A percentile compares a stretch with the other conserved stretches of the same genome.
phyloP scores from a whole-genome alignment of 1,140 invertebrate species.

The Drosophila elegans region DNA sequence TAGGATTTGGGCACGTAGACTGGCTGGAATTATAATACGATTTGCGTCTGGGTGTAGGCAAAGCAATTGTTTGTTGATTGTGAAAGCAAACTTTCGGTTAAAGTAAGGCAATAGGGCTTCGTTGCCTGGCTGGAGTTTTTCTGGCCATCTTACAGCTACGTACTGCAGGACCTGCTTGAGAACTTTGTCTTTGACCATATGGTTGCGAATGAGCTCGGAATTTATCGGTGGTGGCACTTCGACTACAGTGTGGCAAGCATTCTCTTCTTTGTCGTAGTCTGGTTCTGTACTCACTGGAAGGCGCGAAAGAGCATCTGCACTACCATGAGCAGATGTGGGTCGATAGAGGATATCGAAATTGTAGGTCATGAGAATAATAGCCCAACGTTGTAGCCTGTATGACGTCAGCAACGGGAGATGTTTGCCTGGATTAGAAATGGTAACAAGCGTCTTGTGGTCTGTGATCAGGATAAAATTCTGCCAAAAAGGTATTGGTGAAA shows the following conservation, averaged over 20 bases:
- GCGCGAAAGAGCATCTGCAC: too few species aligned
- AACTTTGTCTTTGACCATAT: neutral
- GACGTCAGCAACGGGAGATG: too few species aligned
- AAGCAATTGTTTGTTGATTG: neutral
- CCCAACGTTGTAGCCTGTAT: too few species aligned
- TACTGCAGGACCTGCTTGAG: neutral
- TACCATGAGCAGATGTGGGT: too few species aligned
- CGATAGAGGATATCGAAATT: neutral
- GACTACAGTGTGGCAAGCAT: too few species aligned
- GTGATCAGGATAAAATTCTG: slow-evolving; percentile 3
- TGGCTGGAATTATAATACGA: neutral
- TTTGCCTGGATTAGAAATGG: too few species aligned
- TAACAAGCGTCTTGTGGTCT: too few species aligned
- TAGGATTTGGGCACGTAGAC: neutral
- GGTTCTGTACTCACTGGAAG: too few species aligned
- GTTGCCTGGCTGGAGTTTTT: neutral
- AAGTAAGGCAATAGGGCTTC: neutral
- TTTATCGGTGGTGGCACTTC: too few species aligned
- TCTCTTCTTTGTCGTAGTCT: too few species aligned
- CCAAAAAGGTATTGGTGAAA: slow-evolving; percentile 12
- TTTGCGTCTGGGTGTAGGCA: neutral
- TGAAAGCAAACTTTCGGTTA: neutral
- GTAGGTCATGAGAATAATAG: too few species aligned
- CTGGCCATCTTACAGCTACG: neutral
- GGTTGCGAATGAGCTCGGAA: too few species aligned